Conservation (phyloP, 2,888 invertebrate genomes). For the Crepidodera aurea region DNA sequence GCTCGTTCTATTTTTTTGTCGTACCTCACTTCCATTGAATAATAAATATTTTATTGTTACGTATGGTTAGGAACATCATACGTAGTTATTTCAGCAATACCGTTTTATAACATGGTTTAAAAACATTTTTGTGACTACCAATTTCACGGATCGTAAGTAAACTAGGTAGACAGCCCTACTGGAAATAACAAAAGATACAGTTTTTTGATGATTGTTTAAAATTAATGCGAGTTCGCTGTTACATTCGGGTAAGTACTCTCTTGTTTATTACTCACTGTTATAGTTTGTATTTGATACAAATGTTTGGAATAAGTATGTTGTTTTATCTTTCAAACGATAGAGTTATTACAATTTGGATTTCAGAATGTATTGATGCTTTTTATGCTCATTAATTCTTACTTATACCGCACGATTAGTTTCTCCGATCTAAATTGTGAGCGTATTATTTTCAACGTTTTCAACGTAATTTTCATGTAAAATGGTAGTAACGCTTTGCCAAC, state of each 20-base stretch:
- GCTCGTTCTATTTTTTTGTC: too few species aligned
- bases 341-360: too few species aligned
- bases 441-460: too few species aligned
- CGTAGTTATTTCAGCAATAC: conserved; percentile 12
- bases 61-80: conserved; percentile 9
- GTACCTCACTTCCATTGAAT: too few species aligned
- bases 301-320: too few species aligned
- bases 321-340: too few species aligned
- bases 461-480: too few species aligned
- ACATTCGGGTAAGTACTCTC: neutral
- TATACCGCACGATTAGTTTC: too few species aligned
- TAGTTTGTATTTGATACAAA: neutral
- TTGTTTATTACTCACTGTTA: neutral
- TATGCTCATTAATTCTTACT: too few species aligned
- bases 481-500: too few species aligned
- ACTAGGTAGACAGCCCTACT: conserved; percentile 4
- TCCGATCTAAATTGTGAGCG: too few species aligned
- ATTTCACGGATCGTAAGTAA: conserved; percentile 21
- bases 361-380: too few species aligned
- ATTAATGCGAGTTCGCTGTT: conserved; percentile 4
- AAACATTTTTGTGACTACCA: conserved; percentile 3
- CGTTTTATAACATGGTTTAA: conserved; percentile 17
- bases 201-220: neutral
- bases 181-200: conserved; percentile 14
- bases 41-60: conserved; percentile 7